Conservation (phyloP, 2,888 invertebrate species). For the Tetramorium bicarinatum region DNA sequence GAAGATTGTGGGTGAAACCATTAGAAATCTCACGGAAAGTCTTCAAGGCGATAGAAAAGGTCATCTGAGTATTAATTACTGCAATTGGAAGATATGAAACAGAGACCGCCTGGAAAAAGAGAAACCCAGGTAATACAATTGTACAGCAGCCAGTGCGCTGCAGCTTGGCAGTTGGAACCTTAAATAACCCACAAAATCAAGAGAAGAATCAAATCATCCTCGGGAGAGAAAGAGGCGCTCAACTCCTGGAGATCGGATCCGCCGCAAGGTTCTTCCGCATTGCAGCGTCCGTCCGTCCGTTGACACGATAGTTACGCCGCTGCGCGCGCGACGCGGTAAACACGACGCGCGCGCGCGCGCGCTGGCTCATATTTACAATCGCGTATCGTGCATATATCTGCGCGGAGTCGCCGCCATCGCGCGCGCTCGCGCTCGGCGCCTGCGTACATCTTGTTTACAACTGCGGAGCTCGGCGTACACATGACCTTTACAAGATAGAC, state of each 20-base stretch:
- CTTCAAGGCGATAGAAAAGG: too few species aligned
- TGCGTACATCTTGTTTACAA: conserved; percentile 86
- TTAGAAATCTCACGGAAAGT: too few species aligned
- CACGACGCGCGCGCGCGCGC: conserved; percentile 54
- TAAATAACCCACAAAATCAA: too few species aligned
- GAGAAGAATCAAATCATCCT: neutral
- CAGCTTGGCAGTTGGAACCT: too few species aligned
- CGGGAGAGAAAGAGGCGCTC: neutral
- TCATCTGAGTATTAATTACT: too few species aligned
- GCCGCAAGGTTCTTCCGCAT: conserved; percentile 69
- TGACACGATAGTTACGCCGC: conserved; percentile 68
- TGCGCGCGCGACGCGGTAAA: conserved; percentile 25
- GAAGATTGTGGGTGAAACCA: too few species aligned
- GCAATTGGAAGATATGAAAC: too few species aligned
- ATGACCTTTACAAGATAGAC: conserved; percentile 87
- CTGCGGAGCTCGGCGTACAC: conserved; percentile 85
- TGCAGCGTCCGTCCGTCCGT: conserved; percentile 66
- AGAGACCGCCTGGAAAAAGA: too few species aligned
- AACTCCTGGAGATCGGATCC: conserved; percentile 12
- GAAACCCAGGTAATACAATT: too few species aligned
- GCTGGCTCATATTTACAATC: conserved; percentile 86
- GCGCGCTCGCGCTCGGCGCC: conserved; percentile 78
- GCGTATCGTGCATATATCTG: conserved; percentile 66
- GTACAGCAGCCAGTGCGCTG: too few species aligned
- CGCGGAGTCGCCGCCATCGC: conserved; percentile 50